Evolutionary conservation across 2,797 vertebrate species (phyloP), one percentile per base, ranked within the genome.

Genomic region (Danio kyathit): DNA sequence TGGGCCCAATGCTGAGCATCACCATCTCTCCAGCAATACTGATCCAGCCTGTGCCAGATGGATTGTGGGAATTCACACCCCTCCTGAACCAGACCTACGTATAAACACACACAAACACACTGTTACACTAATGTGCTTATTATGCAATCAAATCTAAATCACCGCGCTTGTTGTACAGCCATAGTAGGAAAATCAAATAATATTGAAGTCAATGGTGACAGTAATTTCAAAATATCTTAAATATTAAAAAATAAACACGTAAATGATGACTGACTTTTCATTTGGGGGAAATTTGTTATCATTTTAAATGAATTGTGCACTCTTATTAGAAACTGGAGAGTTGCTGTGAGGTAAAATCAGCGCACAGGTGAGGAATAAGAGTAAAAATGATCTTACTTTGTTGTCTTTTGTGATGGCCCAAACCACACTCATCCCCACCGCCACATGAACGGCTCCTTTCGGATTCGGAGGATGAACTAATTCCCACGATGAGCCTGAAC

Each of bases 41-140:
- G 80, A 99, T 96, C 98, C 98, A 99, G 86, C 97, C 96, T 7
- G 97, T 97, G 65, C 98, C 98, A 71, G 96, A 95, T 48, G 97
- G 96, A 75, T 97, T 99, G 90, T 99, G 96, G 0, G 98, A 98
- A 86, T 96, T 97, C 77, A 99, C 95, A 0, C 98, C 98, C 85
- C 98, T 96, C 88, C 98, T 93, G 90, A 99, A 99, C 98, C 98
- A 99, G 44, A 99, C 96, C 98, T 99, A 70, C 63, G 29, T 29
- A 29, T 56, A 76, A 16, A 49, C 54, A 83, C 63, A 74, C 10
- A 60, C 11, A 88, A 56, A 71, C 56, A 73, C 49, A 10, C 49
- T 11, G 10, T 51, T 1, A 52, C 49, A 13, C 49, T 11, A 5
- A 11, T 12, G 1, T 52, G 29, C 29, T 29, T 29, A 29, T 1